Evolutionary conservation across 1,140 invertebrate species (phyloP), one percentile per base, ranked within the genome.

Genomic region (Hormaphis cornu): DNA sequence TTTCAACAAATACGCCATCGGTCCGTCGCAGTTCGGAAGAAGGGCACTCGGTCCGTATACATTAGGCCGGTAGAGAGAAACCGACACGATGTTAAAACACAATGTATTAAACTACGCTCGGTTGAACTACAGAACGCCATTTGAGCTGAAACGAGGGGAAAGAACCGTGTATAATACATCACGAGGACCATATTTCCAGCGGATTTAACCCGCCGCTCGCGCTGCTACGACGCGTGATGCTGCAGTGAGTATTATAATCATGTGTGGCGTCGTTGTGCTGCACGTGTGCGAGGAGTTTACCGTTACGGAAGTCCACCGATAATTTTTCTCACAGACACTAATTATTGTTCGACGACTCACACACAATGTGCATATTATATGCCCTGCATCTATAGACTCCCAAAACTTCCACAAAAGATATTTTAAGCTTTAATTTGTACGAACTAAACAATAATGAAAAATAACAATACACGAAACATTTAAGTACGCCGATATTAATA

Each of bases 141-240:
- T 35, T 35, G 35, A 66, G 12, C 12, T 48, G 24, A 20, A 66
- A 66, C 28, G 44, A 24, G 30, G 20, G 18, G 18, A 18, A 20
- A 44, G 50, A 50, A 66, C 28, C 28, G n/a, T 35, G 44, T 61
- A 30, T 22, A 22, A 7, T n/a, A 30, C 28, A 28, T 28, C 58
- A 46, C 42, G 30, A 66, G 28, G 20, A 66, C 61, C 44, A 30
- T n/a, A n/a, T 66, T 66, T 66, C 61, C 61, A 48, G 61, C 20
- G 61, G 44, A 66, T 66, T 63, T 35, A 33, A 48, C 30, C 24
- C 20, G 5, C 30, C 30, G n/a, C n/a, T n/a, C 30, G 30, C 18
- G 12, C 20, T 33, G 30, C 30, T 9, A 20, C 14, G n/a, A 24
- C 53, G 24, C 18, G 53, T 37, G 20, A n/a, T n/a, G n/a, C n/a